Conservation (phyloP, 1,140 invertebrate genomes). For the Periplaneta americana region DNA sequence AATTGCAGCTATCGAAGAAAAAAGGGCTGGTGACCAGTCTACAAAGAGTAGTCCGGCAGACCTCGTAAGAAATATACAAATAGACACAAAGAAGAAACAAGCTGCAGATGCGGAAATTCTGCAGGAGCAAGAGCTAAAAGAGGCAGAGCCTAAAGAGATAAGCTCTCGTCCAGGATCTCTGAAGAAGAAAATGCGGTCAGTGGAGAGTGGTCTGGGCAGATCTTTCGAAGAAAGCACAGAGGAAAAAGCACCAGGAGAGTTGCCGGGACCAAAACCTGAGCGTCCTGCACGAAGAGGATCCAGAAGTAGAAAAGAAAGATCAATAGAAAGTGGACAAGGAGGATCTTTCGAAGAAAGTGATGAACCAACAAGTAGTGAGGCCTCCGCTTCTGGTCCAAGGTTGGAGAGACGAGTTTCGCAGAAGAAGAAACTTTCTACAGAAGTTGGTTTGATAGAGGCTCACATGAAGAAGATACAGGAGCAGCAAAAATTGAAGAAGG, state of each 20-base stretch:
- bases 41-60: not conserved
- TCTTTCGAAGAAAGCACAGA: slow-evolving; percentile 3
- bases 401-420: not conserved
- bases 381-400: not conserved
- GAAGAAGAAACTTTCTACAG: not conserved
- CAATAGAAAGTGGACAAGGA: slow-evolving; percentile 6
- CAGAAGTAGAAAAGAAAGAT: not conserved
- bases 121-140: not conserved
- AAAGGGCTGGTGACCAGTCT: not conserved
- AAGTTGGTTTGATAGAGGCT: not conserved
- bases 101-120: not conserved
- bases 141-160: not conserved
- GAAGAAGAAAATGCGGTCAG: not conserved
- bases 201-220: slow-evolving; percentile 2
- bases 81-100: not conserved
- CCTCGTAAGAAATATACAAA: not conserved
- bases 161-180: not conserved
- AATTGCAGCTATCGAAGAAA: not conserved
- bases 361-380: not conserved
- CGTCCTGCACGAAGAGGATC: not conserved
- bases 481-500: not conserved
- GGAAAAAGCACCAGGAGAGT: not conserved
- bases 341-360: slow-evolving; percentile 6
- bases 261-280: not conserved
- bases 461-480: not conserved